phyloP scores from a whole-genome alignment of 2,888 invertebrate genomes.

The Catonia carolina region DNA sequence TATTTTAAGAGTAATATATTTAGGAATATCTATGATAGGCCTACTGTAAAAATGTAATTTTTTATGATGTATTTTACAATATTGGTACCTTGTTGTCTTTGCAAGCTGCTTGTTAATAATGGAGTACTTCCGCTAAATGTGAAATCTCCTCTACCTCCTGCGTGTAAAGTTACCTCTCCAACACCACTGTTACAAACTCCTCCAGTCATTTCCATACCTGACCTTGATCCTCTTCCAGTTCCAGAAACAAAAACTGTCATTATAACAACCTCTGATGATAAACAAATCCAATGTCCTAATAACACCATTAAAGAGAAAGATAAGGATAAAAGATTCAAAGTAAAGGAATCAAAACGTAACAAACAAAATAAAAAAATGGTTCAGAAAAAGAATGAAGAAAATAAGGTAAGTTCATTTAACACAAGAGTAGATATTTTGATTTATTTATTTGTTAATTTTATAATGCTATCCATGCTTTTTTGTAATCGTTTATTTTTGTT shows the following conservation, averaged over 20 bases:
- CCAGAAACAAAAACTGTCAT: conserved; percentile 2
- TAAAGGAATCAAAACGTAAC: conserved; percentile 28
- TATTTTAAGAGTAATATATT: no score
- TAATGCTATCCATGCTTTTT: neutral
- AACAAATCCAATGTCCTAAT: neutral
- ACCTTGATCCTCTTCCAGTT: neutral
- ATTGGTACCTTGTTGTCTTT: no score
- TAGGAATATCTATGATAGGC: no score
- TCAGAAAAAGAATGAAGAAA: conserved; percentile 20
- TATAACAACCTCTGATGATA: neutral
- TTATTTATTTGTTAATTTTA: neutral
- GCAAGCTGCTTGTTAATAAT: conserved; percentile 20
- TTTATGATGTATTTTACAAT: no score
- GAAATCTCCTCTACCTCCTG: conserved; percentile 2
- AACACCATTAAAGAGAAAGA: conserved; percentile 8
- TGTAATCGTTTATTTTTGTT: neutral
- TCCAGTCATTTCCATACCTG: neutral
- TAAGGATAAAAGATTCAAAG: conserved; percentile 25
- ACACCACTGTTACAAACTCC: neutral
- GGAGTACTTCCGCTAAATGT: conserved; percentile 16
- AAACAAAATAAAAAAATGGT: conserved; percentile 25
- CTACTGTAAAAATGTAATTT: no score
- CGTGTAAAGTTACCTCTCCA: no score
- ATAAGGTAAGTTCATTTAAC: conserved; percentile 15
- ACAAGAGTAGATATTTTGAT: conserved; percentile 12